phyloP scores from a whole-genome alignment of 2,888 invertebrate species.

The Marasmarcha lunaedactyla region DNA sequence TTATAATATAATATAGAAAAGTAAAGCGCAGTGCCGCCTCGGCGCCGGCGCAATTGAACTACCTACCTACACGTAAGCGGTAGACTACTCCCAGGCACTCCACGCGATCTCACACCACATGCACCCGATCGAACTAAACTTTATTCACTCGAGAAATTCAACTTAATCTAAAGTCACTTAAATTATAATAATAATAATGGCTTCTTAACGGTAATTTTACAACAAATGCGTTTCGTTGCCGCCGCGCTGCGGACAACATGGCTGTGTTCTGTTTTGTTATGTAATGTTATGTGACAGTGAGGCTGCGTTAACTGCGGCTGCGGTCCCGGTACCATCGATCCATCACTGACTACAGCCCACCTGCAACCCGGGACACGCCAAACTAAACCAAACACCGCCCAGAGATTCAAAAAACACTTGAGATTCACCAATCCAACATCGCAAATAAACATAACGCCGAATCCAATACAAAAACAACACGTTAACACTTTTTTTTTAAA shows the following conservation, averaged over 20 bases:
- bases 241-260: slow-evolving; percentile 51
- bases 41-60: slow-evolving; percentile 64
- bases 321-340: no score
- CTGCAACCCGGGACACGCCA: slow-evolving; percentile 15
- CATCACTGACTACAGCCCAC: no score
- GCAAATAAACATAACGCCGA: slow-evolving; percentile 25
- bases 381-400: slow-evolving; percentile 10
- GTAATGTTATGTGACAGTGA: slow-evolving; percentile 25
- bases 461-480: slow-evolving; percentile 57
- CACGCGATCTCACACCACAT: slow-evolving; percentile 66
- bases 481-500: slow-evolving; percentile 27
- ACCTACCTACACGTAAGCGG: slow-evolving; percentile 71
- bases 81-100: slow-evolving; percentile 65
- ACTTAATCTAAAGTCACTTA: slow-evolving; percentile 66
- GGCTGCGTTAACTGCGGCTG: slow-evolving; percentile 33
- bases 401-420: slow-evolving; percentile 27
- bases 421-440: slow-evolving; percentile 26
- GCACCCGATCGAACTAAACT: slow-evolving; percentile 64
- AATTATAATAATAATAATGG: slow-evolving; percentile 66
- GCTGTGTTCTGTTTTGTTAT: no score
- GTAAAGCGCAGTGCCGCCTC: slow-evolving; percentile 5
- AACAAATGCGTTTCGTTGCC: slow-evolving; percentile 67
- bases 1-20: slow-evolving; percentile 1
- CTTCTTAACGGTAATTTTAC: slow-evolving; percentile 65
- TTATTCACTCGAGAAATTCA: slow-evolving; percentile 65